These are phyloP conservation scores for Sympetrum striolatum DNA, from an alignment of 2,888 invertebrate species.

Conservation along the genomic window DNA sequence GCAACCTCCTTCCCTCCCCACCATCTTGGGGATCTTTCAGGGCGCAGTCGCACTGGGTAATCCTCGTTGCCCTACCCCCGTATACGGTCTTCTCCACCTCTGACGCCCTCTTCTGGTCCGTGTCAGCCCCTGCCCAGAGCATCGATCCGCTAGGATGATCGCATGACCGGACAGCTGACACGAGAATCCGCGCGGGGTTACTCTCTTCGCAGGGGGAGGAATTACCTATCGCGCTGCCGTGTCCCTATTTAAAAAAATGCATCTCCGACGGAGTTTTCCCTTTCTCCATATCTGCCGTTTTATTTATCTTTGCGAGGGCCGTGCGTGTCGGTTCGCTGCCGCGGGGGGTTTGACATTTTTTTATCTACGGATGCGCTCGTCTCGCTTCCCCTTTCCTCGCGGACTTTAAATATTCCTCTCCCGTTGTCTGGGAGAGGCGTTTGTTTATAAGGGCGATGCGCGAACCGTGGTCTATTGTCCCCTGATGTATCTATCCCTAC, in stretches of 20 bases:
- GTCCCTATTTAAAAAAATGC: not conserved
- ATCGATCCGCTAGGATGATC: conserved; percentile 44
- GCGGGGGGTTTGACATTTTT: not conserved
- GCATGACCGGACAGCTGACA: conserved; percentile 41
- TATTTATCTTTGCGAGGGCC: not conserved
- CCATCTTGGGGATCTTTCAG: not conserved
- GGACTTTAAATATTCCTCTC: too few species aligned
- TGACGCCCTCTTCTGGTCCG: conserved; percentile 44
- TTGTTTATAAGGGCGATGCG: too few species aligned
- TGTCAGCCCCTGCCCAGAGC: conserved; percentile 46
- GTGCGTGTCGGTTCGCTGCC: not conserved
- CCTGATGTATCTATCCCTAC: too few species aligned
- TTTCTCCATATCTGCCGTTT: not conserved
- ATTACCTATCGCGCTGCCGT: not conserved
- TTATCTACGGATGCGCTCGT: too few species aligned
- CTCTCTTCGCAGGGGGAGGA: not conserved
- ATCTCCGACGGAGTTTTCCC: not conserved
- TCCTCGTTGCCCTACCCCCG: not conserved
- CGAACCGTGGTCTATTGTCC: too few species aligned
- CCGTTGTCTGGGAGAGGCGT: too few species aligned
- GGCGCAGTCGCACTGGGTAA: conserved; percentile 6
- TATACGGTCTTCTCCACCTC: conserved; percentile 36
- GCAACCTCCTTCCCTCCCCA: conserved; percentile 9
- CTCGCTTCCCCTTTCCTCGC: too few species aligned
- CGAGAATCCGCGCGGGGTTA: conserved; percentile 1